These are phyloP conservation scores for Terebella lapidaria DNA, from an alignment of 2,888 invertebrate genomes.

Conservation along the genomic window DNA sequence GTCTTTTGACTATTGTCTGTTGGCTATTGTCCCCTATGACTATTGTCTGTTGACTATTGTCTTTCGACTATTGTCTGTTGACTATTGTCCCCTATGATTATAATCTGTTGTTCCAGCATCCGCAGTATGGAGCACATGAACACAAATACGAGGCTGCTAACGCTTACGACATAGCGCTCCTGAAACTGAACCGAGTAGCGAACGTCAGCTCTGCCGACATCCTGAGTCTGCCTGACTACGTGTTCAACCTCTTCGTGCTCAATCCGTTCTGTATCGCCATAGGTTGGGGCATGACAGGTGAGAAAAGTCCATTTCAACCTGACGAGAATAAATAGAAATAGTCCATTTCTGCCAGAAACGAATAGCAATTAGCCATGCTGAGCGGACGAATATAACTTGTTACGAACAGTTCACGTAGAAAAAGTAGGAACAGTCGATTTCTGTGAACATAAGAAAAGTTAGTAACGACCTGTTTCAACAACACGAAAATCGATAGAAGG, in stretches of 20 bases:
- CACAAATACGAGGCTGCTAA: too few species aligned
- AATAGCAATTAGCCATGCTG: not conserved
- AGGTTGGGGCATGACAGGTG: conserved; percentile 1
- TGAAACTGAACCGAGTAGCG: not conserved
- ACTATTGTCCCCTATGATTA: too few species aligned
- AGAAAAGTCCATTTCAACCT: not conserved
- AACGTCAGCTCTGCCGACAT: not conserved
- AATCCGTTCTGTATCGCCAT: not conserved
- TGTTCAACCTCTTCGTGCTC: conserved; percentile 2
- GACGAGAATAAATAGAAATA: not conserved
- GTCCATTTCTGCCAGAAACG: not conserved
- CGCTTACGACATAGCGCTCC: conserved; percentile 2
- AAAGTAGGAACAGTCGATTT: not conserved
- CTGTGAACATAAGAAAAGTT: not conserved
- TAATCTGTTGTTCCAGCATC: conserved; percentile 2
- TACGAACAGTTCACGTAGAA: not conserved
- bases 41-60: too few species aligned
- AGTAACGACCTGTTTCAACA: not conserved
- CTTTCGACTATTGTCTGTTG: too few species aligned
- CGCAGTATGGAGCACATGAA: too few species aligned
- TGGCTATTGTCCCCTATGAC: too few species aligned
- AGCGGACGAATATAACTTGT: not conserved
- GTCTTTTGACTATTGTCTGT: too few species aligned
- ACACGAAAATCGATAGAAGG: too few species aligned
- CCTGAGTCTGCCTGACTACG: not conserved